These are phyloP conservation scores for Cheilinus undulatus DNA, from an alignment of 2,113 vertebrate genomes.

Conservation along the genomic window DNA sequence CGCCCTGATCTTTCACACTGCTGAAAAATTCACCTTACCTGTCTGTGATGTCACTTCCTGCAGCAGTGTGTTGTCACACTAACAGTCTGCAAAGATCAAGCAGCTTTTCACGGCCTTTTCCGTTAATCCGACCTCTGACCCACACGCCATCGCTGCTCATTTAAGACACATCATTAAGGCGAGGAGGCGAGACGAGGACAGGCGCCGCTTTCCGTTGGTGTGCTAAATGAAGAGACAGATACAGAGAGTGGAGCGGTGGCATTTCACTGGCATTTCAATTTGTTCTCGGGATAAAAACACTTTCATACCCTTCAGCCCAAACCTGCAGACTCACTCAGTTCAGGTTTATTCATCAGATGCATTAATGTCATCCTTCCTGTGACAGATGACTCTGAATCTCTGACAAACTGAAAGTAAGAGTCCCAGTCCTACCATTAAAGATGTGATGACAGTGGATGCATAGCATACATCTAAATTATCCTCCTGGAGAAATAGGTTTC, in stretches of 20 bases:
- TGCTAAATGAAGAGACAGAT: slow-evolving; percentile 12
- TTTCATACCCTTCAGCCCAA: slow-evolving; percentile 9
- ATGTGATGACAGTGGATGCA: background rate
- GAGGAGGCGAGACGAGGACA: background rate
- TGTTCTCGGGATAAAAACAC: slow-evolving; percentile 1
- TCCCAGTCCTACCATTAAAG: background rate
- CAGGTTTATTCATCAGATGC: slow-evolving; percentile 18
- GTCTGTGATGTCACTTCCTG: slow-evolving; percentile 13
- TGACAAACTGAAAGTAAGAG: background rate
- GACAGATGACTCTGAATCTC: background rate
- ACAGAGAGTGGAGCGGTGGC: slow-evolving; percentile 11
- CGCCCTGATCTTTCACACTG: background rate
- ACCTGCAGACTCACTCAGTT: slow-evolving; percentile 16
- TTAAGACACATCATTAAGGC: slow-evolving; percentile 25
- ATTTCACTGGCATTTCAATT: slow-evolving; percentile 50
- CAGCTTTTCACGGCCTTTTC: slow-evolving; percentile 1
- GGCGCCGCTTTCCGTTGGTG: background rate
- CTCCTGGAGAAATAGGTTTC: too few relatives aligned
- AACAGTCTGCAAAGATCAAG: background rate
- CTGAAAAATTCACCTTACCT: background rate
- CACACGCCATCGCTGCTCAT: background rate
- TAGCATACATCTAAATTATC: too few relatives aligned
- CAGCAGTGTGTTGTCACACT: background rate
- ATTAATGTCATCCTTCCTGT: background rate
- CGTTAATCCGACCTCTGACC: slow-evolving; percentile 16